Evolutionary conservation across 2,113 vertebrate species (phyloP).

Genomic region (Riparia riparia): DNA sequence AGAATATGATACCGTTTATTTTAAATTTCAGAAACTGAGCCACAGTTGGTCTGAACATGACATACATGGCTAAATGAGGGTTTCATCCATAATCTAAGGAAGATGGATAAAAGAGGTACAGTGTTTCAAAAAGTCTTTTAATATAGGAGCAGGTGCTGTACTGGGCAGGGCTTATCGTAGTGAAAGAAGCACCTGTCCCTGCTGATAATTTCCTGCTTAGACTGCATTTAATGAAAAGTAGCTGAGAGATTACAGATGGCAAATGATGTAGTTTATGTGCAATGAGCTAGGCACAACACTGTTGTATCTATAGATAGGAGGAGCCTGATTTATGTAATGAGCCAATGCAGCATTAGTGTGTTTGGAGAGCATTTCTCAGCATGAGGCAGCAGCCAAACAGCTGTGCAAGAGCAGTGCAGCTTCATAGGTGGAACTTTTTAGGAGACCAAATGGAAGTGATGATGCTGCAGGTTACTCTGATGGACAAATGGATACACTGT

Average conservation of each 20-base stretch:
- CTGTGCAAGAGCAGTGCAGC: not conserved
- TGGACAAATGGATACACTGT: not conserved
- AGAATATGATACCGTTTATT: not conserved
- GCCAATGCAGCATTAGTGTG: not conserved
- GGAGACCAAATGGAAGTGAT: not conserved
- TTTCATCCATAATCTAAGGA: not conserved
- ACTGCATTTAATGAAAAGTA: not conserved
- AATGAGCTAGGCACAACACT: not conserved
- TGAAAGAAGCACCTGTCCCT: not conserved
- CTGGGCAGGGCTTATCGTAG: not conserved
- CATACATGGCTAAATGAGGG: not conserved
- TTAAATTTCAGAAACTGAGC: not conserved
- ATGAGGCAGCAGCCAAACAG: slow-evolving; percentile 14
- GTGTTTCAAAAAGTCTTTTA: not conserved
- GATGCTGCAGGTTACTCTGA: not conserved
- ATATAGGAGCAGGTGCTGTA: not conserved
- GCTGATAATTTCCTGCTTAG: not conserved
- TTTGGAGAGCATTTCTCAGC: slow-evolving; percentile 12
- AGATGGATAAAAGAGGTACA: not conserved
- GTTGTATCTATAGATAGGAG: not conserved
- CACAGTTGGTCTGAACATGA: not conserved
- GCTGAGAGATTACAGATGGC: not conserved
- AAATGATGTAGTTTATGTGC: not conserved
- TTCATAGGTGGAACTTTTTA: not conserved
- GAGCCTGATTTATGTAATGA: not conserved